Percentiles rank a stretch among this genome's conserved stretches.
Conservation (phyloP, 1,140 invertebrate species). For the Drosophila willistoni region DNA sequence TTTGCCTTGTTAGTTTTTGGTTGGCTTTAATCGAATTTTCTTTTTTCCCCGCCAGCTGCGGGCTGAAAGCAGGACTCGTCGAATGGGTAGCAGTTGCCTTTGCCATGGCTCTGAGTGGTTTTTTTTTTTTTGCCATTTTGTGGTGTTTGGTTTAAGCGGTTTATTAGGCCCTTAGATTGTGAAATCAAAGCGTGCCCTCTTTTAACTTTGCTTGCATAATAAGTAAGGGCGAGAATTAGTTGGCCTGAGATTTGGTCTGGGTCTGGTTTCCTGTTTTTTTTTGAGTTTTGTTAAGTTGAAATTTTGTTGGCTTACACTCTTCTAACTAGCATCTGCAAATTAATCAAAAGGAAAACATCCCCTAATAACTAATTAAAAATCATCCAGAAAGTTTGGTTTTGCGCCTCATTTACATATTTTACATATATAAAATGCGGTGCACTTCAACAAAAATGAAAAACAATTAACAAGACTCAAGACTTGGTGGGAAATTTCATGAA, state of each 20-base stretch:
- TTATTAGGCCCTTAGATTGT: conserved; percentile 40
- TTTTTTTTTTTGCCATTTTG: conserved; percentile 29
- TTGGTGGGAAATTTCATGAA: conserved; percentile 16
- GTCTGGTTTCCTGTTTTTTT: not conserved
- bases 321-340: conserved; percentile 10
- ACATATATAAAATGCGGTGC: conserved; percentile 14
- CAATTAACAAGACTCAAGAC: conserved; percentile 50
- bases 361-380: conserved; percentile 12
- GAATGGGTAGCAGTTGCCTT: conserved; percentile 13
- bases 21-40: conserved; percentile 52
- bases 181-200: conserved; percentile 6
- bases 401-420: conserved; percentile 5
- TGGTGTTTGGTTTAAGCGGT: conserved; percentile 54
- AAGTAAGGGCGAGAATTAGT: not conserved
- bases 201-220: conserved; percentile 7
- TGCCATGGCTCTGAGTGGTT: conserved; percentile 14
- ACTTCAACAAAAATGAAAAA: conserved; percentile 47
- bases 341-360: conserved; percentile 6
- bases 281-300: conserved; percentile 6
- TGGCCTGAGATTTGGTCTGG: not conserved
- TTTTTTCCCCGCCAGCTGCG: conserved; percentile 26
- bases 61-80: not conserved
- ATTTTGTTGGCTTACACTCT: not conserved
- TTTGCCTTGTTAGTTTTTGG: conserved; percentile 48
- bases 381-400: conserved; percentile 4